Evolutionary conservation across 2,888 invertebrate genomes (phyloP).

Genomic region (Danaus chrysippus): DNA sequence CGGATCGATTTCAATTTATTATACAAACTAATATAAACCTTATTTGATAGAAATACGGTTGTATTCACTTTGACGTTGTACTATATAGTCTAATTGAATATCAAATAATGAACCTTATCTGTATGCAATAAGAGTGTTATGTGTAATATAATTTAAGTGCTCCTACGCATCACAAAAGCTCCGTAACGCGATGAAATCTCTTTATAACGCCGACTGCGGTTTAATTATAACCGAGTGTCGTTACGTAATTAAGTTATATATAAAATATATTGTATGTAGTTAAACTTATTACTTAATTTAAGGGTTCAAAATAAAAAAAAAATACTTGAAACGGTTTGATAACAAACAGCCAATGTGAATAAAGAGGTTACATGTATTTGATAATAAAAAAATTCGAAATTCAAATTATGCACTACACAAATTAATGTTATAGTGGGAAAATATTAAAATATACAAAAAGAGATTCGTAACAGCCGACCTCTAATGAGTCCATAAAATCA

Average conservation of each 20-base stretch:
- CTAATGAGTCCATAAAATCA: slow-evolving; percentile 22
- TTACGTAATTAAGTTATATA: no score
- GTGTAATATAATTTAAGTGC: slow-evolving; percentile 37
- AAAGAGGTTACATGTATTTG: no score
- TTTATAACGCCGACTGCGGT: slow-evolving; percentile 44
- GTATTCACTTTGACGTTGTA: background rate
- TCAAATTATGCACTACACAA: no score
- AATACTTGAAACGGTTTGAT: no score
- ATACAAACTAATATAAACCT: slow-evolving; percentile 10
- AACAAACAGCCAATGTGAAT: no score
- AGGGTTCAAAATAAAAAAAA: no score
- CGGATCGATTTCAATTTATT: slow-evolving; percentile 21
- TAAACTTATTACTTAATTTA: no score
- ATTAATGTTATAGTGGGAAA: no score
- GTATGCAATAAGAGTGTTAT: background rate
- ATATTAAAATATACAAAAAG: no score
- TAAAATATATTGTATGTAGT: no score
- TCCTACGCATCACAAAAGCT: slow-evolving; percentile 66
- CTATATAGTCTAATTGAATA: background rate
- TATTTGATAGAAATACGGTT: background rate
- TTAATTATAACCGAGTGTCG: slow-evolving; percentile 10
- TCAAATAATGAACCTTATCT: slow-evolving; percentile 2
- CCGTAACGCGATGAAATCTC: slow-evolving; percentile 54
- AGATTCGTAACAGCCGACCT: no score
- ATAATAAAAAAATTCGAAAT: no score